Evolutionary conservation across 1,140 invertebrate genomes (phyloP), one percentile per base, ranked within the genome.

Genomic region (Zaprionus ornatus): DNA sequence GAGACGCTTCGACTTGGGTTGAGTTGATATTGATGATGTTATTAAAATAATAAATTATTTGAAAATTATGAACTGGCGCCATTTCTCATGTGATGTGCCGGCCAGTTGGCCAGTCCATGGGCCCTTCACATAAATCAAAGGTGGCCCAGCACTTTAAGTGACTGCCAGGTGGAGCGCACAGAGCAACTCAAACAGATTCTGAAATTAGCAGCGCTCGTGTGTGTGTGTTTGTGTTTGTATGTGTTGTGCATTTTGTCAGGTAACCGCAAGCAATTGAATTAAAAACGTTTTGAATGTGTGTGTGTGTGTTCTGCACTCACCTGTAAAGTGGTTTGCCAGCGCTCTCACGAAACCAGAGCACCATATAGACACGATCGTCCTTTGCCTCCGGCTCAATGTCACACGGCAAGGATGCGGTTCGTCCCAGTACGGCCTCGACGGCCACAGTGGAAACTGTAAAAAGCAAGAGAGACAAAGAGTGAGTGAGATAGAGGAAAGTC

Each of bases 341-440:
- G 60, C 95, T 95, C 88, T 97, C 96, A 77, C 96, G 94, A 93
- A 97, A 98, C 97, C 97, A 98, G 7, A 98, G 94, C 74, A 98
- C 97, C 96, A 98, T 97, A 93, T 97, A 97, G 72, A 98, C 96
- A 74, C 96, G 94, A 91, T 98, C 97, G 79, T 97, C 96, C 85
- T 95, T 94, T 70, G 95, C 95, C 80, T 95, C 93, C 85, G 94
- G 93, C 91, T 96, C 95, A 85, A 97, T 97, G 93, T 97, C 96
- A 93, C 97, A 98, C 42, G 97, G 97, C 77, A 98, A 93, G 61
- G 95, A 95, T 67, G 96, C 96, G 65, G 95, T 96, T 62, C 95
- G 94, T 50, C 96, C 96, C 71, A 97, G 94, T 37, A 98, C 97
- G 13, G 96, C 96, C 76, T 96, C 96, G 76, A 97, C 96, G 62